phyloP scores from a whole-genome alignment of 1,140 invertebrate genomes.

The Megathymus violae region DNA sequence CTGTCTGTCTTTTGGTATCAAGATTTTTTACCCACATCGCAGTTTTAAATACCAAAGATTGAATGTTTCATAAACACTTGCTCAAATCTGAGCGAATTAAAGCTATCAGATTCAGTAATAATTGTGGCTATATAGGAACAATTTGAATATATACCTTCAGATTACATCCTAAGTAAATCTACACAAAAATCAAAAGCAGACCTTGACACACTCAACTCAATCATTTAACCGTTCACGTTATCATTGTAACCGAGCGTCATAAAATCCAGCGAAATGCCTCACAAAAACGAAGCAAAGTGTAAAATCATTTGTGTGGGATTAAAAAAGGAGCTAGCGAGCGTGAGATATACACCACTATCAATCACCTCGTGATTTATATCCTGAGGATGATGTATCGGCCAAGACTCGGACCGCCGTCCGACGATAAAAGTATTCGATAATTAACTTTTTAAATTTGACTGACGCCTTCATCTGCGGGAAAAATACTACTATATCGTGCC shows the following conservation, averaged over 20 bases:
- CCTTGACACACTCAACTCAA: conserved; percentile 7
- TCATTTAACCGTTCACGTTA: conserved; percentile 19
- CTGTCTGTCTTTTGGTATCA: no score
- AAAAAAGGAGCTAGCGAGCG: conserved; percentile 78
- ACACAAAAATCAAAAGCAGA: no score
- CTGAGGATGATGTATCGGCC: conserved; percentile 74
- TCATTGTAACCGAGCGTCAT: not conserved
- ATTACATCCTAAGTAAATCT: no score
- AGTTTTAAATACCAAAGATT: no score
- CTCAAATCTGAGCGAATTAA: no score
- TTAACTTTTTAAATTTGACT: conserved; percentile 82
- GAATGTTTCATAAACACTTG: no score
- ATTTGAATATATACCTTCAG: no score
- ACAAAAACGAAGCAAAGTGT: conserved; percentile 75
- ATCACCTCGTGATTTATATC: conserved; percentile 78
- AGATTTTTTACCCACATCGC: no score
- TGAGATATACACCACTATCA: conserved; percentile 77
- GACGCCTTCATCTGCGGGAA: conserved; percentile 64
- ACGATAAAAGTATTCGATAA: conserved; percentile 73
- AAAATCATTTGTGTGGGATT: conserved; percentile 80
- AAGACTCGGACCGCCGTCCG: conserved; percentile 52
- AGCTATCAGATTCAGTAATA: no score
- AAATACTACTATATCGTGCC: conserved; percentile 24
- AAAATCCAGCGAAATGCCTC: conserved; percentile 65
- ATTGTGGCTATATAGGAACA: no score